These are phyloP conservation scores for Andrena praecox DNA, from an alignment of 2,888 invertebrate genomes.

Conservation along the genomic window DNA sequence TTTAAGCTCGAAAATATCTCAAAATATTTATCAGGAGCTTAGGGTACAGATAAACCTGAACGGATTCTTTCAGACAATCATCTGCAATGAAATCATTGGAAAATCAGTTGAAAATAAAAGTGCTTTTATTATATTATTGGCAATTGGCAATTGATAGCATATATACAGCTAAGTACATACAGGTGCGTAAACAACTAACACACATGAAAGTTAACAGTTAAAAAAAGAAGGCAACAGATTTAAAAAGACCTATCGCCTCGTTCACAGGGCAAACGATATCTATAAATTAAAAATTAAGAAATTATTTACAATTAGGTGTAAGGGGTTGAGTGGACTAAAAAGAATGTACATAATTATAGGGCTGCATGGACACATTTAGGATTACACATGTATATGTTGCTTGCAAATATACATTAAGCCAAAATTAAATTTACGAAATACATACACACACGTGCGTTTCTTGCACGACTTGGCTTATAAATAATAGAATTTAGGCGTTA, in stretches of 20 bases:
- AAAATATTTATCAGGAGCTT: constrained; percentile 65
- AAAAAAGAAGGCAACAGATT: constrained; percentile 4
- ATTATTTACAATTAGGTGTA: constrained; percentile 10
- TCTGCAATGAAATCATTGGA: constrained; percentile 73
- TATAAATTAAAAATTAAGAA: not conserved
- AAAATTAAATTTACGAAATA: constrained; percentile 60
- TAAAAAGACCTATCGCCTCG: constrained; percentile 6
- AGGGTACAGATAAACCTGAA: constrained; percentile 65
- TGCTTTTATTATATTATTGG: constrained; percentile 35
- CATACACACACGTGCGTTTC: constrained; percentile 27
- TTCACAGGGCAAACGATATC: not conserved
- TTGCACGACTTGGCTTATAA: constrained; percentile 47
- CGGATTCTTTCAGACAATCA: constrained; percentile 75
- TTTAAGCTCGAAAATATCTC: constrained; percentile 58
- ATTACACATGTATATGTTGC: constrained; percentile 39
- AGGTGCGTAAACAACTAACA: constrained; percentile 13
- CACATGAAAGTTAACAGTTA: constrained; percentile 14
- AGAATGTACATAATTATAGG: constrained; percentile 41
- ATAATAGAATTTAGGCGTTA: constrained; percentile 54
- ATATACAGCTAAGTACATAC: not conserved
- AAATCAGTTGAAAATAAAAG: constrained; percentile 35
- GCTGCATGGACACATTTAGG: constrained; percentile 40
- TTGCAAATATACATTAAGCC: constrained; percentile 52
- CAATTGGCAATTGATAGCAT: constrained; percentile 2
- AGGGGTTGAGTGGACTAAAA: constrained; percentile 24